Evolutionary conservation across 2,113 vertebrate species (phyloP).

Genomic region (Columbina picui): DNA sequence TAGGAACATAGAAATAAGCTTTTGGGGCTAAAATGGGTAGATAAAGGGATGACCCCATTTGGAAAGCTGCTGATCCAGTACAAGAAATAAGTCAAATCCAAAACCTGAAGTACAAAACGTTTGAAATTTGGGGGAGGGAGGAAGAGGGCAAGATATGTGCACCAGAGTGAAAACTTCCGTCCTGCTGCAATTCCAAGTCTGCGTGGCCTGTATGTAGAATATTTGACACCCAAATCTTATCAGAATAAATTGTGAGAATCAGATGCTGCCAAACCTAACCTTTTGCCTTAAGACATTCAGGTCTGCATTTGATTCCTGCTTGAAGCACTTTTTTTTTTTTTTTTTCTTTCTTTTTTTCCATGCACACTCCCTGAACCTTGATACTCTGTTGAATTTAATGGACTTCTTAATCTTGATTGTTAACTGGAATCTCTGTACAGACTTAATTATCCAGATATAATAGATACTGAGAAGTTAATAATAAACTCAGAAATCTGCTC

Average conservation of each 20-base stretch:
- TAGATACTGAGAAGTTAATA: conserved; percentile 22
- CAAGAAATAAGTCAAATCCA: neutral
- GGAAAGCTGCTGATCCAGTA: neutral
- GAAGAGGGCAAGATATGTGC: neutral
- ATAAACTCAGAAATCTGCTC: conserved; percentile 8
- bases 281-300: neutral
- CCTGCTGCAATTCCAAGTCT: neutral
- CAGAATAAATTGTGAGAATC: neutral
- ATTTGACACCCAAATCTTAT: neutral
- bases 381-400: neutral
- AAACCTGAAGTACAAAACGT: neutral
- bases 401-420: neutral
- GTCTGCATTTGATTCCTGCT: neutral
- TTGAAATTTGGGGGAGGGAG: accelerated
- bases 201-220: neutral
- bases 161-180: neutral
- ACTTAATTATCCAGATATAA: neutral
- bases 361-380: neutral
- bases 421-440: neutral
- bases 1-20: neutral
- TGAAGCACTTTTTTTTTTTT: neutral
- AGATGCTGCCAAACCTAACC: neutral
- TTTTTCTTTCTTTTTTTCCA: neutral
- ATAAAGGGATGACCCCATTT: neutral
- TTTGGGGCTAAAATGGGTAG: neutral